These are phyloP conservation scores for Gallinago media DNA, from an alignment of 2,113 vertebrate species.

Conservation along the genomic window DNA sequence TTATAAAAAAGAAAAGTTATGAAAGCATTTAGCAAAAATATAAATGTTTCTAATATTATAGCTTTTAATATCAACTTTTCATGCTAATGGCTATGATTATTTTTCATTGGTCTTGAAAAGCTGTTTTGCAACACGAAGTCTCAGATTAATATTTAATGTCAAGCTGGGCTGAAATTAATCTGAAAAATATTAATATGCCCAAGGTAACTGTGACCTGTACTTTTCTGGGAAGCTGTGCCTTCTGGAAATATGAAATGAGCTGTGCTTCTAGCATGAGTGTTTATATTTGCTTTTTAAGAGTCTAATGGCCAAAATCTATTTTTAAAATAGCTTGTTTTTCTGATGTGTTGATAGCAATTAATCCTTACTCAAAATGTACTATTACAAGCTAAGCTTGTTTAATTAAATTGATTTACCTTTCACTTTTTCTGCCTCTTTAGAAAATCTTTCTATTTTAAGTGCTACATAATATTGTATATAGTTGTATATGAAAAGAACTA, in stretches of 20 bases:
- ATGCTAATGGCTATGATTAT: not conserved
- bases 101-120: not conserved
- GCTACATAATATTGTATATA: not conserved
- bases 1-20: not conserved
- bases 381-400: not conserved
- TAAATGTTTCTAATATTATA: not conserved
- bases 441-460: not conserved
- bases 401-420: not conserved
- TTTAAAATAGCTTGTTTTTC: constrained; percentile 13
- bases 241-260: not conserved
- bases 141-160: not conserved
- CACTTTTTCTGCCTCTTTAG: not conserved
- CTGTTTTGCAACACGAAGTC: not conserved
- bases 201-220: not conserved
- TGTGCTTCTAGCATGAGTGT: not conserved
- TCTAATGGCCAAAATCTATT: not conserved
- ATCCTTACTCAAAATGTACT: not conserved
- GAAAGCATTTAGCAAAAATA: not conserved
- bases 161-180: not conserved
- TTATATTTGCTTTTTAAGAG: not conserved
- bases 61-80: not conserved
- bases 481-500: not conserved
- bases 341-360: not conserved
- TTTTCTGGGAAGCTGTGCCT: not conserved
- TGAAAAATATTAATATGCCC: not conserved